Percentiles rank a stretch among this genome's conserved stretches.
These are phyloP conservation scores for Diplogasteroides magnus DNA, from an alignment of 1,140 invertebrate species.

Conservation along the genomic window DNA sequence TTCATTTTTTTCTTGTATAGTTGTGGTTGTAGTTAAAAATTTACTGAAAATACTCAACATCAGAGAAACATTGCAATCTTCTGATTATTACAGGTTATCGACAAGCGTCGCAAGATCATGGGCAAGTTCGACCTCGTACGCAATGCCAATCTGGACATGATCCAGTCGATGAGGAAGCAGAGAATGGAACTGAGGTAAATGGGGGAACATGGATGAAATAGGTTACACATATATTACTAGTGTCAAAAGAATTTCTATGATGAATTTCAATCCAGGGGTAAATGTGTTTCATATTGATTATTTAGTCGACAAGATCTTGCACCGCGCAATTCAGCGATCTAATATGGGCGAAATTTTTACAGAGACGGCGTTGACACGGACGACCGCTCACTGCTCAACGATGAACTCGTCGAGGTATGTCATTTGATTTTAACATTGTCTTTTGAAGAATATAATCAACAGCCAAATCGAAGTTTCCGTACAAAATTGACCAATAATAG, in stretches of 20 bases:
- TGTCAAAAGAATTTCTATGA: neutral
- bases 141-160: conserved; percentile 66
- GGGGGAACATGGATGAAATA: conserved; percentile 57
- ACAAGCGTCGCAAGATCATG: conserved; percentile 82
- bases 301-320: neutral
- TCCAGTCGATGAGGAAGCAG: conserved; percentile 70
- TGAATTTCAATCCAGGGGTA: neutral
- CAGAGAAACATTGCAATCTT: neutral
- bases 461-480: too few relatives aligned
- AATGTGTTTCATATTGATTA: neutral
- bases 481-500: too few relatives aligned
- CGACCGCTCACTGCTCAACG: neutral
- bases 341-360: too few relatives aligned
- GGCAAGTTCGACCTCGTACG: conserved; percentile 72
- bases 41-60: neutral
- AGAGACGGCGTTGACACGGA: neutral
- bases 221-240: conserved; percentile 3
- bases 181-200: conserved; percentile 76
- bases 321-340: too few relatives aligned
- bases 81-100: conserved; percentile 67
- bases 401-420: conserved; percentile 26
- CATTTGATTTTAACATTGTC: conserved; percentile 28
- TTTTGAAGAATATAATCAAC: too few relatives aligned
- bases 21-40: neutral
- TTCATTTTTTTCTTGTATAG: neutral